These are phyloP conservation scores for Lymantria dispar DNA, from an alignment of 2,888 invertebrate genomes.

Conservation along the genomic window DNA sequence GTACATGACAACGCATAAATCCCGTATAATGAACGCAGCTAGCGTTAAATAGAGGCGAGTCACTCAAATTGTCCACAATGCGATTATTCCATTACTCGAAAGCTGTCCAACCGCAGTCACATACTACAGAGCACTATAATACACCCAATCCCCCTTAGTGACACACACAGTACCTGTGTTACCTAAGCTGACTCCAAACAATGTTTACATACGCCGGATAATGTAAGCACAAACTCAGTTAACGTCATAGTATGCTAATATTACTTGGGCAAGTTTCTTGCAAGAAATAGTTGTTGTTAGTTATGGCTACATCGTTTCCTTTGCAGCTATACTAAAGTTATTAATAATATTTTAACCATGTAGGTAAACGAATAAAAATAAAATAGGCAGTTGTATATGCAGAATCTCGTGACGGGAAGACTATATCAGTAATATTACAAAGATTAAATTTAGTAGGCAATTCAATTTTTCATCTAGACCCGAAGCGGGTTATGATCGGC, in stretches of 20 bases:
- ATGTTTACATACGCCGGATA: neutral
- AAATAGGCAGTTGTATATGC: too few species aligned
- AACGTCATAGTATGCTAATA: neutral
- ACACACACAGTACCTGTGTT: constrained; percentile 3
- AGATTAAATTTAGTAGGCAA: too few species aligned
- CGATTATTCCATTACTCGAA: constrained; percentile 73
- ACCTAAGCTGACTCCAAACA: neutral
- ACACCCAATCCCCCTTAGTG: constrained; percentile 20
- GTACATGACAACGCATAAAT: constrained; percentile 77
- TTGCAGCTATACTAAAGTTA: neutral
- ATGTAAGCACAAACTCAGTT: neutral
- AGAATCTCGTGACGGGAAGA: too few species aligned
- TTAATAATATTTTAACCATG: neutral
- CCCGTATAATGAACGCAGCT: constrained; percentile 71
- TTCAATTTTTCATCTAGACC: too few species aligned
- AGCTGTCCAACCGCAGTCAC: constrained; percentile 50
- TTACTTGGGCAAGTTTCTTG: constrained; percentile 1
- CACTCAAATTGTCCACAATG: constrained; percentile 76
- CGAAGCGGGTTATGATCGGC: too few species aligned
- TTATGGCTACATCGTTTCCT: neutral
- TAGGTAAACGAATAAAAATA: neutral
- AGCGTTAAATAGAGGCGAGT: constrained; percentile 72
- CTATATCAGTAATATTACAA: too few species aligned
- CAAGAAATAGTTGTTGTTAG: neutral
- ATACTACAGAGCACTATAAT: constrained; percentile 39